Percentiles rank a stretch among this genome's conserved stretches.
phyloP scores from a whole-genome alignment of 2,888 invertebrate genomes.

The Seira ritae region DNA sequence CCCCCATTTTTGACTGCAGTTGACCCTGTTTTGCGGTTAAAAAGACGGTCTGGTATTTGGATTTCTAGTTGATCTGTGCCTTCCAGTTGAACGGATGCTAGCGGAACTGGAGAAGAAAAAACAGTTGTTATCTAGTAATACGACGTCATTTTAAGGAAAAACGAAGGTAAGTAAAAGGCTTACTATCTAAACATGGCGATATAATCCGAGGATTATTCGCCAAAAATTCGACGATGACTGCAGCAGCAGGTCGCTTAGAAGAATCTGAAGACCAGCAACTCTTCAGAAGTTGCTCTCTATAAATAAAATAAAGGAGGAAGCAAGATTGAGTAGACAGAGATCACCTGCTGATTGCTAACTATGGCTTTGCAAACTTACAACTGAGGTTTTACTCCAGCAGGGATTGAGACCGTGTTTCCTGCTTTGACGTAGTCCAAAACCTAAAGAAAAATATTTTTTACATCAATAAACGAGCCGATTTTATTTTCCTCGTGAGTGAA shows the following conservation, averaged over 20 bases:
- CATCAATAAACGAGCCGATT: background rate
- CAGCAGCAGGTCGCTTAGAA: conserved; percentile 84
- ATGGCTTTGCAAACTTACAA: conserved; percentile 81
- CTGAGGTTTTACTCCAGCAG: conserved; percentile 86
- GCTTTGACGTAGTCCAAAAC: conserved; percentile 84
- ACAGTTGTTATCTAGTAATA: background rate
- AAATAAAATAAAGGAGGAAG: conserved; percentile 66
- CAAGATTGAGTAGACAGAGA: no score
- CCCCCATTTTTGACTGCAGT: conserved; percentile 52
- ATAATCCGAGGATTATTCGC: conserved; percentile 86
- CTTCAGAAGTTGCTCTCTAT: conserved; percentile 84
- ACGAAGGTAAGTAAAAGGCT: background rate
- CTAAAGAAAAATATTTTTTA: conserved; percentile 21
- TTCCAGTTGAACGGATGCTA: conserved; percentile 84
- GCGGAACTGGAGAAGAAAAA: conserved; percentile 77
- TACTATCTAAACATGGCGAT: conserved; percentile 84
- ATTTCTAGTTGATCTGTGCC: conserved; percentile 81
- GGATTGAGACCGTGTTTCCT: conserved; percentile 85
- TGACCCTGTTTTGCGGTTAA: conserved; percentile 76
- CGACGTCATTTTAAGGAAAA: conserved; percentile 6
- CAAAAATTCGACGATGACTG: conserved; percentile 88
- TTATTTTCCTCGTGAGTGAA: background rate
- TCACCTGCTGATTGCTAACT: background rate
- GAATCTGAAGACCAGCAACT: conserved; percentile 87
- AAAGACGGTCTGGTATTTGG: conserved; percentile 76